A percentile compares a stretch with the other conserved stretches of the same genome.
These are phyloP conservation scores for Atopsyche davidsoni DNA, from an alignment of 1,140 invertebrate genomes.

Conservation along the genomic window DNA sequence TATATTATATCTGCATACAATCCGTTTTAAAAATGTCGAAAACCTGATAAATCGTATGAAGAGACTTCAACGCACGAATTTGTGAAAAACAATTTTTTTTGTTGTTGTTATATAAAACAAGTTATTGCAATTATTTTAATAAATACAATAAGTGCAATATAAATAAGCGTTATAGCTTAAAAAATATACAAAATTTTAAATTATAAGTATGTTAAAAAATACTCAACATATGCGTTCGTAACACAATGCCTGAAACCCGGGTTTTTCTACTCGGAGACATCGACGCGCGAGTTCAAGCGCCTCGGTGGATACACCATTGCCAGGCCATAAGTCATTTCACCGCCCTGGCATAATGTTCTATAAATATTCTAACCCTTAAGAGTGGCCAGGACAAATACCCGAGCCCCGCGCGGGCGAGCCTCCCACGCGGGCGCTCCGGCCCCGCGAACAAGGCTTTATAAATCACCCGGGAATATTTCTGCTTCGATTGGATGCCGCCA, in stretches of 20 bases:
- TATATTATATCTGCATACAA: too few species aligned
- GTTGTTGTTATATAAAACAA: too few species aligned
- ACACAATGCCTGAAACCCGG: too few species aligned
- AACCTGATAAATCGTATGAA: too few species aligned
- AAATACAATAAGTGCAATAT: not conserved
- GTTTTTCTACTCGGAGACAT: too few species aligned
- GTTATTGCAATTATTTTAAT: not conserved
- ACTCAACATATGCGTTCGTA: too few species aligned
- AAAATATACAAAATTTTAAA: not conserved
- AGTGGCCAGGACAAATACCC: not conserved
- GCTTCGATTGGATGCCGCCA: slow-evolving; percentile 14
- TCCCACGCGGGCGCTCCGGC: slow-evolving; percentile 6
- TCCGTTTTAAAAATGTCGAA: too few species aligned
- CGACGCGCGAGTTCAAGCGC: too few species aligned
- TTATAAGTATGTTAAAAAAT: not conserved
- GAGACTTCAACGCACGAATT: too few species aligned
- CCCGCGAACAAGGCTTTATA: slow-evolving; percentile 19
- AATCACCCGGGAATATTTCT: slow-evolving; percentile 19
- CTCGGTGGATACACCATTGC: too few species aligned
- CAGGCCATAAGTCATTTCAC: not conserved
- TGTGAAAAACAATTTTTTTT: too few species aligned
- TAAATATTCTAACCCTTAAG: not conserved
- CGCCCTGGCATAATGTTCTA: too few species aligned
- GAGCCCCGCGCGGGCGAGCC: not conserved
- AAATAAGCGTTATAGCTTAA: not conserved